Conservation (phyloP, 2,888 invertebrate genomes). For the Habrosyne pyritoides region DNA sequence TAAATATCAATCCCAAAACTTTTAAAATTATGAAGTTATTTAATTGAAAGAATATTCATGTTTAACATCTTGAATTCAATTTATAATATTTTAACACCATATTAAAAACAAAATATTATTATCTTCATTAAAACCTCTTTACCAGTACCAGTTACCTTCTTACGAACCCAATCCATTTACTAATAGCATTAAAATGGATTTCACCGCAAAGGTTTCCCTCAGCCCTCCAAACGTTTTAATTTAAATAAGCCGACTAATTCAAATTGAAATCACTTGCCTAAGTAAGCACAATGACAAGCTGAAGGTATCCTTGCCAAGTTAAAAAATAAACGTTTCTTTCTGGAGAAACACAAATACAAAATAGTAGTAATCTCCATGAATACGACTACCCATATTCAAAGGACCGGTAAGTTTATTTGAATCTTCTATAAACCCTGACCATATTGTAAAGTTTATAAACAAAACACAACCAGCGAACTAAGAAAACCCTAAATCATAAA, state of each 20-base stretch:
- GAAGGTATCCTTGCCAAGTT: background rate
- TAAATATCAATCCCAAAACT: too few species aligned
- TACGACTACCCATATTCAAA: too few species aligned
- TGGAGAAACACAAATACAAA: too few species aligned
- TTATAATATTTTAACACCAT: background rate
- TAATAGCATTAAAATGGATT: constrained; percentile 60
- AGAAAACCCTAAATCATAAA: background rate
- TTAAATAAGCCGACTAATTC: background rate
- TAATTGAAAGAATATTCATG: too few species aligned
- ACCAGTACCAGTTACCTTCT: constrained; percentile 15
- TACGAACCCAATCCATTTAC: constrained; percentile 43
- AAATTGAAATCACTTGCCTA: background rate
- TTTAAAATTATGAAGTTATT: too few species aligned
- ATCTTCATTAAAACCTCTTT: background rate
- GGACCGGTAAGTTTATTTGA: too few species aligned
- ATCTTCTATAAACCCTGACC: too few species aligned
- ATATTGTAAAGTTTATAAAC: background rate
- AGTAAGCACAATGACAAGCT: background rate
- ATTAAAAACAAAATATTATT: background rate
- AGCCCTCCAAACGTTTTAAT: constrained; percentile 15
- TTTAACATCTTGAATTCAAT: too few species aligned
- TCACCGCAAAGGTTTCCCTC: constrained; percentile 59
- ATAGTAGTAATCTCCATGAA: too few species aligned
- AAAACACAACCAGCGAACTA: background rate
- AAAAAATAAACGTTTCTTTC: background rate